These are phyloP conservation scores for Colletes gigas DNA, from an alignment of 1,140 invertebrate species.

Conservation along the genomic window DNA sequence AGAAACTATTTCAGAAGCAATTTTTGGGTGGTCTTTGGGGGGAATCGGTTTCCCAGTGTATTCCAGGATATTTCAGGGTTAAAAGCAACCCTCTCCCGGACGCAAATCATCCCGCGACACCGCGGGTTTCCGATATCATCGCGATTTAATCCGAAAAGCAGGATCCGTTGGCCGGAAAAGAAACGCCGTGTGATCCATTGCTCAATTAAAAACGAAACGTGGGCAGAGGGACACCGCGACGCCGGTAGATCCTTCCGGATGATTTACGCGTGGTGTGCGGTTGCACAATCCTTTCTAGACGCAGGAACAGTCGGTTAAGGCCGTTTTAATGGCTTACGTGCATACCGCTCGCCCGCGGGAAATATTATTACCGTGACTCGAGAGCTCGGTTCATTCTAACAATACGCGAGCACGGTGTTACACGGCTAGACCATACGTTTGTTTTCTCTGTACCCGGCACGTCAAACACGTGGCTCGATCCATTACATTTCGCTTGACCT, in stretches of 20 bases:
- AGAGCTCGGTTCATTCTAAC: neutral
- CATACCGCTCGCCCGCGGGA: neutral
- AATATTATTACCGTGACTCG: constrained; percentile 17
- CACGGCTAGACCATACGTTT: too few species aligned
- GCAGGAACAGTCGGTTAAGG: neutral
- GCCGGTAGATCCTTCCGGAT: constrained; percentile 31
- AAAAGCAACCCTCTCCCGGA: too few species aligned
- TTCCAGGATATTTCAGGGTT: neutral
- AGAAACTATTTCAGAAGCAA: too few species aligned
- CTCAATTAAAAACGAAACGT: neutral
- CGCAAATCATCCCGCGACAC: neutral
- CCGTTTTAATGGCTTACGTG: neutral
- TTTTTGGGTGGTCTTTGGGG: too few species aligned
- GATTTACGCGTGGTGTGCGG: constrained; percentile 26
- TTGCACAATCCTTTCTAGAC: constrained; percentile 29
- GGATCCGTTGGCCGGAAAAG: neutral
- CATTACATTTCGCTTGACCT: too few species aligned
- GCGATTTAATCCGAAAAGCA: neutral
- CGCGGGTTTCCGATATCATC: neutral
- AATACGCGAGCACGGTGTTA: too few species aligned
- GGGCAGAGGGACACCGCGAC: constrained; percentile 5
- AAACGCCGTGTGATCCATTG: neutral
- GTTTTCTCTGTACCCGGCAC: too few species aligned
- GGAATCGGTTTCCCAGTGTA: neutral
- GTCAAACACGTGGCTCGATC: too few species aligned